Base-by-base conservation (phyloP, 2,797 vertebrate genomes). In the Salarias fasciatus region DNA sequence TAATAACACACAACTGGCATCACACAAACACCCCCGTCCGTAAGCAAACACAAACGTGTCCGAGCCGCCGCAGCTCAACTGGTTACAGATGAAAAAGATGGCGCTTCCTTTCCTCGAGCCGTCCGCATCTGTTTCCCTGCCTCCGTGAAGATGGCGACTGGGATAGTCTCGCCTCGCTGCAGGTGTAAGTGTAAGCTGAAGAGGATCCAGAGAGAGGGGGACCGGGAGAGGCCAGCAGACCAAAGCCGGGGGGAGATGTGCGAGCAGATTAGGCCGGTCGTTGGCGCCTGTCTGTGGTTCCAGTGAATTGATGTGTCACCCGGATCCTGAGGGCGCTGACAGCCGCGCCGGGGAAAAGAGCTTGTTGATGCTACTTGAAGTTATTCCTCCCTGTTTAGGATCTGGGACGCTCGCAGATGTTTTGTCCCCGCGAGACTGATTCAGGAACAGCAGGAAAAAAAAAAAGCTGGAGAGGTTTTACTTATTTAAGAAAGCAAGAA, bases 271-370 rank as follows among this genome's bases (percentile, higher is more conserved):
- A 86, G 54, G 1, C 29, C 29, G 0, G 11, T 70, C 60, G 60
- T 74, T 89, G 90, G 88, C 90, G 86, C 90, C 90, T 82, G 85
- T 85, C 86, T 89, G 80, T 77, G 80, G 79, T 81, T 83, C 75
- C 75, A 67, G 31, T 53, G 79, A 84, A 72, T 59, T 82, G 70
- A 86, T 75, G 83, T 86, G 83, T 82, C 80, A 82, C 82, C 80
- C 66, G 56, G 77, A 82, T 86, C 77, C 77, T 85, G 77, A 74
- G 79, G 86, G 84, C 75, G 90, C 62, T 89, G 86, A 90, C 86
- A 91, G 86, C 75, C 41, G 53, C 50, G 59, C 42, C 0, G 31
- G 47, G 47, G 41, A 40, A 63, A 66, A 63, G 53, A 79, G 28
- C 13, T 62, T 80, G 85, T 87, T 86, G 72, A 80, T 68, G 51